Conservation (phyloP, 2,888 invertebrate genomes). For the Dryobotodes eremita region DNA sequence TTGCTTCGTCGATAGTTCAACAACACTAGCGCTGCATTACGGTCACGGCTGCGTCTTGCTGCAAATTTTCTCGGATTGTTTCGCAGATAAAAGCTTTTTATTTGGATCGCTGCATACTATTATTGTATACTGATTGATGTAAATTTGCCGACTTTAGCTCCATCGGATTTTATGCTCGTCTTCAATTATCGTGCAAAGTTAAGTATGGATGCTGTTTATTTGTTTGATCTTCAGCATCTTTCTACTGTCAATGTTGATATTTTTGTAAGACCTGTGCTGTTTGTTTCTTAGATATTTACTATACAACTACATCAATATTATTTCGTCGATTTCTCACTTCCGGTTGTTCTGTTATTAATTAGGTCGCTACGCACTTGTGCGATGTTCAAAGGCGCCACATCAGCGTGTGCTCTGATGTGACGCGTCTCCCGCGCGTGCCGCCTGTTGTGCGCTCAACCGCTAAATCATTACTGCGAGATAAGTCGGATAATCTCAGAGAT, state of each 20-base stretch:
- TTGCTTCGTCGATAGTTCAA: neutral
- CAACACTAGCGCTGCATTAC: neutral
- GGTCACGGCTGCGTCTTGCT: neutral
- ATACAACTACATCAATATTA: neutral
- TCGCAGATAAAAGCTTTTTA: constrained; percentile 25
- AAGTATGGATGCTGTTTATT: constrained; percentile 7
- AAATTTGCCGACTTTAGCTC: neutral
- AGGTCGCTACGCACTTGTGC: neutral
- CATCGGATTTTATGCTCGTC: neutral
- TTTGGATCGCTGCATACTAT: constrained; percentile 19
- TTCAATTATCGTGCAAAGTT: constrained; percentile 9
- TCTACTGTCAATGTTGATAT: neutral
- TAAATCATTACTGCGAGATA: constrained; percentile 24
- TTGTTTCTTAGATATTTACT: neutral
- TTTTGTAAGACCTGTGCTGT: neutral
- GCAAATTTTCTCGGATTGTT: neutral
- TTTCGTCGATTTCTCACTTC: neutral
- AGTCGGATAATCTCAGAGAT: constrained; percentile 26
- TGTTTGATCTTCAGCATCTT: constrained; percentile 1
- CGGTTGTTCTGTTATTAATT: neutral
- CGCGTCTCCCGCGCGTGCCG: neutral
- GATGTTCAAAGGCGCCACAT: neutral
- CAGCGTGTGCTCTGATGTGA: neutral
- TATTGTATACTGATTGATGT: constrained; percentile 26
- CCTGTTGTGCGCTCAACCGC: constrained; percentile 20